These are phyloP conservation scores for Myotis yumanensis DNA, from an alignment of 2,113 vertebrate species.

Conservation along the genomic window DNA sequence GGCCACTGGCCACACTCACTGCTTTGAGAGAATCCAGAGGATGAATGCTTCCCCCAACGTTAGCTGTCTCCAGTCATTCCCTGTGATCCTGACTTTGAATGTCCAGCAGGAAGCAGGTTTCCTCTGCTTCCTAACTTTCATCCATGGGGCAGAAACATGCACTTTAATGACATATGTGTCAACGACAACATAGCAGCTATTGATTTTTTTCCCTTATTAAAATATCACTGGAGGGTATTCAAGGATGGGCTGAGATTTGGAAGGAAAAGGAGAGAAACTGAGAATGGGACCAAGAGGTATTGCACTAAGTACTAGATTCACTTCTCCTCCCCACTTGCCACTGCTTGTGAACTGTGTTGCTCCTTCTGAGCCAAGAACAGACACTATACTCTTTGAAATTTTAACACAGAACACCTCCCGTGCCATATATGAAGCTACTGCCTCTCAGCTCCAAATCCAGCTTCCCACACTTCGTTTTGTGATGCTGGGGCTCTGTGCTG, in stretches of 20 bases:
- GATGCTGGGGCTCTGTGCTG: not conserved
- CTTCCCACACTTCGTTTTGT: not conserved
- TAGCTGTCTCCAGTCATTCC: not conserved
- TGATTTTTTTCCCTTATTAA: slow-evolving; percentile 54
- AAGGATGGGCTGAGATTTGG: slow-evolving; percentile 3
- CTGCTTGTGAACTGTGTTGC: not conserved
- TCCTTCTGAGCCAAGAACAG: not conserved
- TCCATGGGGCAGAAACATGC: not conserved
- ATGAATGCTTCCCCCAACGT: no score
- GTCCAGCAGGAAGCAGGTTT: not conserved
- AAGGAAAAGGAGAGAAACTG: not conserved
- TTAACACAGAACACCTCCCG: not conserved
- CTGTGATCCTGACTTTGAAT: not conserved
- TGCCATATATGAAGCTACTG: not conserved
- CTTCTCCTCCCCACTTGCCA: not conserved
- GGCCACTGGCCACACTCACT: not conserved
- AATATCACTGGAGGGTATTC: slow-evolving; percentile 33
- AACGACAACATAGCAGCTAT: slow-evolving; percentile 38
- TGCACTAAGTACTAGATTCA: not conserved
- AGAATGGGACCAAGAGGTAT: not conserved
- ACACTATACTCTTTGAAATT: not conserved
- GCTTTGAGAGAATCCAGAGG: not conserved
- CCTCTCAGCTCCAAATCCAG: not conserved
- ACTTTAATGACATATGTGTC: not conserved
- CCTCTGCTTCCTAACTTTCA: slow-evolving; percentile 16